Percentiles rank a stretch among this genome's conserved stretches.
phyloP scores from a whole-genome alignment of 2,113 vertebrate species.

The Ammospiza nelsoni region DNA sequence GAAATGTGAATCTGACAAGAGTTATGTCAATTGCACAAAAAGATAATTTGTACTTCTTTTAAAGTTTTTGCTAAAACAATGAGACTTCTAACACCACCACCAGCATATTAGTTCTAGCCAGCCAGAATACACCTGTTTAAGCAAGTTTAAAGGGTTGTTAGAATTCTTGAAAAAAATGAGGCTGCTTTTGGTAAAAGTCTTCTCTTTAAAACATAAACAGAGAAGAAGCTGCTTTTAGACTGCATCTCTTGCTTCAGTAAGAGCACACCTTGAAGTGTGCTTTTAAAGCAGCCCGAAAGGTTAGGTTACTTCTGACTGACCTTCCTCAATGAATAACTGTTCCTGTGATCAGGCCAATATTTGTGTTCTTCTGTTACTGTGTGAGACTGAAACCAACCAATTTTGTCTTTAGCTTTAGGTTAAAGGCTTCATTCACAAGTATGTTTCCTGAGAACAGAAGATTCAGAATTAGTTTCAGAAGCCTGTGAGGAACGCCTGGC shows the following conservation, averaged over 20 bases:
- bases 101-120: background rate
- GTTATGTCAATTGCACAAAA: background rate
- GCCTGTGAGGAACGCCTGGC: background rate
- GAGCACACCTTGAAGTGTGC: background rate
- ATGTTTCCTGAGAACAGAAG: background rate
- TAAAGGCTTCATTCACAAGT: background rate
- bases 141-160: background rate
- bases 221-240: background rate
- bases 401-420: constrained; percentile 10
- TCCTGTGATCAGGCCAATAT: background rate
- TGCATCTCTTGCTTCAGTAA: background rate
- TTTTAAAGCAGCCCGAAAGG: background rate
- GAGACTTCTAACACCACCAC: background rate
- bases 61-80: background rate
- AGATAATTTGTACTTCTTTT: background rate
- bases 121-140: background rate
- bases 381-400: background rate
- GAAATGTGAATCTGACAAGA: background rate
- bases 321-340: background rate
- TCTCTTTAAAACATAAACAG: background rate
- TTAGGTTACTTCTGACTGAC: background rate
- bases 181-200: background rate
- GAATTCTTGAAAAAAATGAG: background rate
- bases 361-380: background rate
- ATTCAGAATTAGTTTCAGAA: background rate